Evolutionary conservation across 2,113 vertebrate species (phyloP).

Genomic region (Bos javanicus): DNA sequence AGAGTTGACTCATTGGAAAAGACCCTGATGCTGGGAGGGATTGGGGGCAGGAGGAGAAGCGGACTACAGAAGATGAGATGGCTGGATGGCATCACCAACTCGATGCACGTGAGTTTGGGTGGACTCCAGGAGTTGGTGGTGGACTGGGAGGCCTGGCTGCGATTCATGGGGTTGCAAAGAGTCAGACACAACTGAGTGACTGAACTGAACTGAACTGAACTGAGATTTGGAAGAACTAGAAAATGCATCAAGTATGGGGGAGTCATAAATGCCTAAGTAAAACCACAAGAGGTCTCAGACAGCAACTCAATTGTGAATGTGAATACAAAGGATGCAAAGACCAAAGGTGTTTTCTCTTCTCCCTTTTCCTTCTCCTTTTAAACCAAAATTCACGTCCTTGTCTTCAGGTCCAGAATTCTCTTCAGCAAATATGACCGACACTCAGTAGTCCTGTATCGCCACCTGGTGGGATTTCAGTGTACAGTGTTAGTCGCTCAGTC

Average conservation of each 20-base stretch:
- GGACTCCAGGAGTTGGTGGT: too few species aligned
- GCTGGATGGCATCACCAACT: too few species aligned
- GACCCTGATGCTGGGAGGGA: too few species aligned
- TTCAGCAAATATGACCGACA: background rate
- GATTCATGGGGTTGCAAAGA: too few species aligned
- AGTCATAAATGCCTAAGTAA: background rate
- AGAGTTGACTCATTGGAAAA: too few species aligned
- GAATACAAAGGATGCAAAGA: background rate
- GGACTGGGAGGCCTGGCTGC: too few species aligned
- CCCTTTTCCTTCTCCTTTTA: background rate
- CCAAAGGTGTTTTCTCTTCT: background rate
- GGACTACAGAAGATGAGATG: rapidly evolving
- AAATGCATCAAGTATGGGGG: background rate
- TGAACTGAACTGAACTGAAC: too few species aligned
- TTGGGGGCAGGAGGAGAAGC: too few species aligned
- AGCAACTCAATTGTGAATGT: background rate
- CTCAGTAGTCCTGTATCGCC: background rate
- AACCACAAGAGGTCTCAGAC: background rate
- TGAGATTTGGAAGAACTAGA: background rate
- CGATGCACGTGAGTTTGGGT: too few species aligned
- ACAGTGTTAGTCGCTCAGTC: background rate
- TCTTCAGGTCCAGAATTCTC: background rate
- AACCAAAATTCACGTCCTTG: background rate
- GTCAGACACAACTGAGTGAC: rapidly evolving
- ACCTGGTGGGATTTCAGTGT: background rate